Conservation (phyloP, 2,797 vertebrate species). For the Xenops minutus region DNA sequence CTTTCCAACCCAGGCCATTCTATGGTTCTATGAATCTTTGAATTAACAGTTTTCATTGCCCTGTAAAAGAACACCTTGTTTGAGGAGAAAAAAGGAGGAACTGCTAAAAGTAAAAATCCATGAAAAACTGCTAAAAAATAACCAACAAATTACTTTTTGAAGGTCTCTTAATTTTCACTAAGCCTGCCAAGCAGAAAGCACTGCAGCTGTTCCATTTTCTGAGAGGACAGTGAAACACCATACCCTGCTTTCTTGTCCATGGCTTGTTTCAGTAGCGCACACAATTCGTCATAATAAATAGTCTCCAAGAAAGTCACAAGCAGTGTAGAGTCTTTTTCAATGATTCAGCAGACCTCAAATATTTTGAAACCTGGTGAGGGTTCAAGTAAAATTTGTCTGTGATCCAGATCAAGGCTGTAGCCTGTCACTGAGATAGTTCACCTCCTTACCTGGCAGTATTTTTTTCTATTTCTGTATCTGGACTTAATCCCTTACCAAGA, state of each 20-base stretch:
- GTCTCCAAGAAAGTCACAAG: background rate
- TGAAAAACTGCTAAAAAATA: background rate
- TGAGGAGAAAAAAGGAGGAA: background rate
- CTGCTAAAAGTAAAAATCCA: background rate
- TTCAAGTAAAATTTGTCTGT: background rate
- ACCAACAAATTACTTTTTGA: background rate
- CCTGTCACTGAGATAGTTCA: background rate
- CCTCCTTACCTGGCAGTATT: background rate
- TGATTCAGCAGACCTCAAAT: background rate
- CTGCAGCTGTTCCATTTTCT: background rate
- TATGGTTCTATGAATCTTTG: background rate
- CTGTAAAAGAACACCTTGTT: background rate
- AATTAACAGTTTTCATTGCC: background rate
- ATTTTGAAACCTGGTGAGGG: background rate
- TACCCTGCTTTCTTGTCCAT: background rate
- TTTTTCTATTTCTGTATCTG: constrained; percentile 1
- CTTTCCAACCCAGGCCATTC: background rate
- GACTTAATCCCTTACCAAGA: background rate
- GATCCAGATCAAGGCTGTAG: background rate
- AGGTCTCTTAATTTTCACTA: background rate
- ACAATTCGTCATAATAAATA: background rate
- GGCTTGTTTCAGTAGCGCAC: background rate
- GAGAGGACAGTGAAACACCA: background rate
- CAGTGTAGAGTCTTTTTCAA: background rate
- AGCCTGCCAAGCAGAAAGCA: background rate